These are phyloP conservation scores for Scaptomyza graminum DNA, from an alignment of 1,140 invertebrate genomes.

Conservation along the genomic window DNA sequence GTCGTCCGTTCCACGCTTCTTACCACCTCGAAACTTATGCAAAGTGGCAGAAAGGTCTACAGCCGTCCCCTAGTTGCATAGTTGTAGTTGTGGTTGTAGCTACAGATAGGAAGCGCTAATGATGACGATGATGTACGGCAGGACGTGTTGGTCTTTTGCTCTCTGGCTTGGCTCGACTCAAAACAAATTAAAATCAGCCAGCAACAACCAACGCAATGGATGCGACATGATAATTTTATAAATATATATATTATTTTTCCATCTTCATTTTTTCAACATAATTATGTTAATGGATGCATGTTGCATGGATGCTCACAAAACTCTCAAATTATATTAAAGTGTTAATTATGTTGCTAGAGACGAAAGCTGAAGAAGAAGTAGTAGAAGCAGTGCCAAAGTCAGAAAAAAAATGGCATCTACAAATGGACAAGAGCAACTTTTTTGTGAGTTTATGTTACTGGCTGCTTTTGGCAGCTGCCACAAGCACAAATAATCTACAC, in stretches of 20 bases:
- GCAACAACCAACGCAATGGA: conserved; percentile 42
- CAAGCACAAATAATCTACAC: conserved; percentile 13
- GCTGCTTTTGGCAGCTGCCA: conserved; percentile 40
- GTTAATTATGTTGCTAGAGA: conserved; percentile 69
- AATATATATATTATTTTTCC: too few species aligned
- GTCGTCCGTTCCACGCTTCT: conserved; percentile 24
- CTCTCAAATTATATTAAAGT: conserved; percentile 77
- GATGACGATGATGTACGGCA: conserved; percentile 80
- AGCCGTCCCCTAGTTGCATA: conserved; percentile 1
- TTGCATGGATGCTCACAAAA: conserved; percentile 48
- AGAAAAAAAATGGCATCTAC: neutral
- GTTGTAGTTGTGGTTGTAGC: conserved; percentile 20
- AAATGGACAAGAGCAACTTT: conserved; percentile 43
- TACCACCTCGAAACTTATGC: conserved; percentile 50
- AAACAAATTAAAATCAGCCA: conserved; percentile 80
- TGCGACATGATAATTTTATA: conserved; percentile 76
- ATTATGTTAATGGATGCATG: conserved; percentile 79
- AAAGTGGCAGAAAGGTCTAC: conserved; percentile 47
- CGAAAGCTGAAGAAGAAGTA: neutral
- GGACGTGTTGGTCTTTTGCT: conserved; percentile 74
- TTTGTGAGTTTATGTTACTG: conserved; percentile 33
- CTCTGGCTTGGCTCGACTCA: conserved; percentile 36
- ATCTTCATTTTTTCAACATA: conserved; percentile 60
- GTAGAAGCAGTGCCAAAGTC: neutral
- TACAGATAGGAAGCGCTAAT: conserved; percentile 71